These are phyloP conservation scores for Lates japonicus DNA, from an alignment of 2,797 vertebrate species.

Conservation along the genomic window DNA sequence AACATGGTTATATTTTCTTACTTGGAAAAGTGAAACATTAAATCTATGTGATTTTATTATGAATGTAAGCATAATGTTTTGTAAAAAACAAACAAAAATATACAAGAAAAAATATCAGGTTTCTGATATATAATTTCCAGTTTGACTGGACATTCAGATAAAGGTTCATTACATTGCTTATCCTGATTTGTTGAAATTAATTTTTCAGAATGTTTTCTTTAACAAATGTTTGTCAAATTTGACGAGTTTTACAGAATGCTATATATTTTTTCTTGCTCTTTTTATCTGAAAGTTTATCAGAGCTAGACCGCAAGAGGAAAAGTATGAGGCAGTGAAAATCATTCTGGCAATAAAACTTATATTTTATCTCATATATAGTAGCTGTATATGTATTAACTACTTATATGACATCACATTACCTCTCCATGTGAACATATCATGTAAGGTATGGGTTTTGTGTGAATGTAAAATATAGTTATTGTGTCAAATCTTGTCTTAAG, in stretches of 20 bases:
- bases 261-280: slow-evolving; percentile 73
- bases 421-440: slow-evolving; percentile 65
- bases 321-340: slow-evolving; percentile 41
- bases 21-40: slow-evolving; percentile 71
- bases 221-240: slow-evolving; percentile 44
- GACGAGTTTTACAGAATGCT: slow-evolving; percentile 64
- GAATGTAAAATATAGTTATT: slow-evolving; percentile 70
- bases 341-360: slow-evolving; percentile 76
- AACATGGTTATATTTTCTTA: slow-evolving; percentile 85
- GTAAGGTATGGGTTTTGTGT: slow-evolving; percentile 66
- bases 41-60: slow-evolving; percentile 79
- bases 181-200: slow-evolving; percentile 58
- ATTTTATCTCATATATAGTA: slow-evolving; percentile 56
- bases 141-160: slow-evolving; percentile 62
- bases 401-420: slow-evolving; percentile 64
- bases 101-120: slow-evolving; percentile 46
- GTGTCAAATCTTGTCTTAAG: slow-evolving; percentile 65
- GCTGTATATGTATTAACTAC: slow-evolving; percentile 58
- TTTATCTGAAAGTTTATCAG: slow-evolving; percentile 68
- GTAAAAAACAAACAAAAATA: slow-evolving; percentile 51
- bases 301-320: slow-evolving; percentile 50
- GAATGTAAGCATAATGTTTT: slow-evolving; percentile 77
- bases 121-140: slow-evolving; percentile 69
- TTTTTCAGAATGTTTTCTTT: slow-evolving; percentile 57
- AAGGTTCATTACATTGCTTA: slow-evolving; percentile 52